These are phyloP conservation scores for Hyperopisus bebe DNA, from an alignment of 2,113 vertebrate genomes.

Conservation along the genomic window DNA sequence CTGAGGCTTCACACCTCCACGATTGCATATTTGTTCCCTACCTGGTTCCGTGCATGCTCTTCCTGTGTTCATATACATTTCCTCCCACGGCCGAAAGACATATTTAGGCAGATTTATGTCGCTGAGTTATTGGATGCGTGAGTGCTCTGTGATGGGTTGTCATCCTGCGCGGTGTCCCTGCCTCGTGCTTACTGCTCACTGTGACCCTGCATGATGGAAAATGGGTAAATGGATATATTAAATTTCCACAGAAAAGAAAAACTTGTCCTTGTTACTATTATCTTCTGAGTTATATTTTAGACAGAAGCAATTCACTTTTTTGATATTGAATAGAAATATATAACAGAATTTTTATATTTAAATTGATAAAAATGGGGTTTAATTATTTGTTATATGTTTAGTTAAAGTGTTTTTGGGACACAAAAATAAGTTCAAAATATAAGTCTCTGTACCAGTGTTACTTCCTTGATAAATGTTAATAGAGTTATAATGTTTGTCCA, in stretches of 20 bases:
- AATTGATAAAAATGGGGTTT: not conserved
- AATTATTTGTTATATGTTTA: not conserved
- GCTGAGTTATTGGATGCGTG: not conserved
- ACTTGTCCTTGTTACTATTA: not conserved
- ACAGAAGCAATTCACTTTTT: not conserved
- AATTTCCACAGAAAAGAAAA: constrained; percentile 10
- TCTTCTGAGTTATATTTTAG: not conserved
- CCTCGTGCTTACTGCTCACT: not conserved
- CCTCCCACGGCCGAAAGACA: constrained; percentile 3
- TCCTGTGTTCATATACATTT: constrained; percentile 22
- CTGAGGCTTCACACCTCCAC: not conserved
- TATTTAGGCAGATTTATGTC: not conserved
- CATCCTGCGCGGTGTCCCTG: not conserved
- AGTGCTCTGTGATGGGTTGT: not conserved
- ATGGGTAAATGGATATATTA: constrained; percentile 31
- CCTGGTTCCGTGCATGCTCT: not conserved
- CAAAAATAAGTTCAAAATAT: not conserved
- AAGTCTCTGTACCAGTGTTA: not conserved
- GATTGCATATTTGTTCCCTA: not conserved
- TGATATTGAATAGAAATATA: not conserved
- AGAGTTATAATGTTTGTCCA: not conserved
- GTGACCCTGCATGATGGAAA: not conserved
- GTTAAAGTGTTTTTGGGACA: not conserved
- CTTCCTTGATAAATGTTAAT: not conserved
- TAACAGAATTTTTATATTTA: not conserved